Conservation (phyloP, 2,888 invertebrate genomes). For the Noctua fimbriata region DNA sequence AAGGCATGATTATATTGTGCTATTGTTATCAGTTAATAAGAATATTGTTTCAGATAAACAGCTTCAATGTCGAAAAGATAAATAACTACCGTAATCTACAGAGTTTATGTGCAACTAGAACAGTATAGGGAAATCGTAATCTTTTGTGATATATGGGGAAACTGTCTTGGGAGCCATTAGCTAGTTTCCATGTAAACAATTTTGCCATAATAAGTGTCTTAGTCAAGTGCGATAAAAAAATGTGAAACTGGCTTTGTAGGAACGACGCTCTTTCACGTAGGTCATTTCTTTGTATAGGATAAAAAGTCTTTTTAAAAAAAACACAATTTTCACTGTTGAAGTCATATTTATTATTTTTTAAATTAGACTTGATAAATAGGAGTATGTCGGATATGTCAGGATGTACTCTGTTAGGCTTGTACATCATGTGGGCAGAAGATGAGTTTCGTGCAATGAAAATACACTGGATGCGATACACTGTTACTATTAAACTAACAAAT, state of each 20-base stretch:
- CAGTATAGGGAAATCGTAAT: background rate
- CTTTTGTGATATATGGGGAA: background rate
- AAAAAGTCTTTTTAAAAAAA: no score
- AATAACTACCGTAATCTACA: background rate
- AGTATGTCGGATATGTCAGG: no score
- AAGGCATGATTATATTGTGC: background rate
- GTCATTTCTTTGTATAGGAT: no score
- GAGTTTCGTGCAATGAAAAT: no score
- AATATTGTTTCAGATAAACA: background rate
- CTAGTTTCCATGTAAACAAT: background rate
- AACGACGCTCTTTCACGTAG: no score
- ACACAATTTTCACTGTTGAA: no score
- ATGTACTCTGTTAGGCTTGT: no score
- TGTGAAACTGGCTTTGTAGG: background rate
- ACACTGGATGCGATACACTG: no score
- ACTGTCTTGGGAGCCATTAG: background rate
- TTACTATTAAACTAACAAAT: no score
- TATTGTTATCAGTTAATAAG: background rate
- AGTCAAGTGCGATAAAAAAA: background rate
- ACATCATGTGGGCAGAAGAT: no score
- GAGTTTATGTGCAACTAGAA: background rate
- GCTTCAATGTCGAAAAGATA: background rate
- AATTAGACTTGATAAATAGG: no score
- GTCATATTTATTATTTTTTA: no score
- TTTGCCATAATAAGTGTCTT: background rate